Evolutionary conservation across 2,888 invertebrate genomes (phyloP), one percentile per base, ranked within the genome.

Genomic region (Clusia tigrina): DNA sequence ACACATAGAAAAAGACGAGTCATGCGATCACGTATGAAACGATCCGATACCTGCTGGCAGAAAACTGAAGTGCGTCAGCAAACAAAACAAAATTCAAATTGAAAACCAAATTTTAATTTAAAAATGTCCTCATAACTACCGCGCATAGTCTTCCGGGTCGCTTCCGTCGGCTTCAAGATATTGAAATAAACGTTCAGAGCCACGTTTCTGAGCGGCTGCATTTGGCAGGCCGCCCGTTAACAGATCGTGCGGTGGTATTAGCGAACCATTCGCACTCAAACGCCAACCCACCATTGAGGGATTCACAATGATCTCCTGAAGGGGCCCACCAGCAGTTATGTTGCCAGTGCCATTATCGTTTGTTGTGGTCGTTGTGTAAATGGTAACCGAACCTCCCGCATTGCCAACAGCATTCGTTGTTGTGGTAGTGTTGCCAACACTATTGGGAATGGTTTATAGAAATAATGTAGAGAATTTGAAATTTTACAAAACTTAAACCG

Each of bases 101-200:
- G 23, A 32, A 24, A 64, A 68, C 67, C n/a, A 42, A 2, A 42
- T n/a, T 17, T 6, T 17, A 42, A 42, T 3, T 54, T n/a, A 15
- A 42, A 42, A 42, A 65, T 64, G 60, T 71, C 58, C n/a, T 25
- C 5, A 53, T 62, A 60, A 61, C 26, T 85, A 76, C 85, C 84
- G 79, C 79, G 84, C 81, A 81, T 84, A 84, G 76, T 84, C 84
- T 77, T 86, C 85, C 77, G 86, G 86, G 78, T 88, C 90, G 61
- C 90, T 90, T 73, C 89, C 89, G 85, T 90, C 90, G 88, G 91
- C 91, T 84, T 89, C 91, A 86, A 90, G 87, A 86, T 89, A 91
- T 76, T 88, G 90, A 85, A 90, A 90, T 60, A 90, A 86, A 64
- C 90, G 85, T 71, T 89, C 89, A 62, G 90, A 90, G 68, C 90